A percentile compares a stretch with the other conserved stretches of the same genome.
phyloP scores from a whole-genome alignment of 1,140 invertebrate genomes.

The Berghia stephanieae region DNA sequence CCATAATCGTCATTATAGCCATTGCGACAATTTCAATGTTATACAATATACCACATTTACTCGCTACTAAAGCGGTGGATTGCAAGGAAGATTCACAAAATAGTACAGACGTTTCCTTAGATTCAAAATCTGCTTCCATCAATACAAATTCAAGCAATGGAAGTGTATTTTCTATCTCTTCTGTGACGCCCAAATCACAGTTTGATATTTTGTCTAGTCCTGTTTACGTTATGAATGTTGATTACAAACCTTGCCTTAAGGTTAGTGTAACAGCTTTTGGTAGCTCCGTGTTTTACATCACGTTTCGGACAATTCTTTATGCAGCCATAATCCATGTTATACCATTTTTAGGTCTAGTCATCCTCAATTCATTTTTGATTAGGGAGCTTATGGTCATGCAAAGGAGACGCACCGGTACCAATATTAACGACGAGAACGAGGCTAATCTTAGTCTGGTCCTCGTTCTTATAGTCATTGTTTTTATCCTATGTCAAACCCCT shows the following conservation, averaged over 20 bases:
- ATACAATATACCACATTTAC: constrained; percentile 62
- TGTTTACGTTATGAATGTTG: no score
- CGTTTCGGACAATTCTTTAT: constrained; percentile 54
- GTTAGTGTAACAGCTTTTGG: constrained; percentile 50
- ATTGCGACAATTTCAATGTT: constrained; percentile 49
- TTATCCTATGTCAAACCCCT: constrained; percentile 60
- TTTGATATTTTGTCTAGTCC: no score
- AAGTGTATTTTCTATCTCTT: not conserved
- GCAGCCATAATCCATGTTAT: constrained; percentile 56
- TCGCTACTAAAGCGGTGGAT: constrained; percentile 43
- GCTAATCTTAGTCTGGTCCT: constrained; percentile 58
- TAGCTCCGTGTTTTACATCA: constrained; percentile 44
- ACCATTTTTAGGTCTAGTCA: constrained; percentile 42
- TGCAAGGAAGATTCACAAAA: constrained; percentile 39
- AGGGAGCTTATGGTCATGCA: constrained; percentile 61
- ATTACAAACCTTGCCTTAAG: constrained; percentile 30
- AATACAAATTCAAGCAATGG: not conserved
- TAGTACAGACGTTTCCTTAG: no score
- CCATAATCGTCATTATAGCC: constrained; percentile 44
- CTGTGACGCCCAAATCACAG: not conserved
- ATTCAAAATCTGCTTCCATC: constrained; percentile 3
- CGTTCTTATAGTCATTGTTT: constrained; percentile 59
- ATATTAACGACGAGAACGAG: constrained; percentile 58
- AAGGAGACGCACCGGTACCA: constrained; percentile 46
- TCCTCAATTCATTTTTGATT: constrained; percentile 50